Conservation (phyloP, 2,888 invertebrate genomes). For the Plusia festucae region DNA sequence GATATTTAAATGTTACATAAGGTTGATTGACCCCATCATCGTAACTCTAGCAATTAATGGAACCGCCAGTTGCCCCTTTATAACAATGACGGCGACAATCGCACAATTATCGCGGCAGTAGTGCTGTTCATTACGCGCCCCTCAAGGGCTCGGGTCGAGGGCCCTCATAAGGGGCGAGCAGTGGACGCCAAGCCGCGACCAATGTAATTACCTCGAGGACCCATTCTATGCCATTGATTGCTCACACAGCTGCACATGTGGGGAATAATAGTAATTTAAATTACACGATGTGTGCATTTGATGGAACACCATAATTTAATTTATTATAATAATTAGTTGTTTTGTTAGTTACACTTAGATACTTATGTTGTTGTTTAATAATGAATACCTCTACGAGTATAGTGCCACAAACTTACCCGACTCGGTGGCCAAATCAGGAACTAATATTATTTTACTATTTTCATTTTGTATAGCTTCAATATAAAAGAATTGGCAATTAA, state of each 20-base stretch:
- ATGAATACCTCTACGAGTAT: no score
- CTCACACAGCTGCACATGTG: constrained; percentile 21
- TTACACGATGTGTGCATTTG: constrained; percentile 3
- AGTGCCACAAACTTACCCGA: no score
- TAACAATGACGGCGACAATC: constrained; percentile 24
- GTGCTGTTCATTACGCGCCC: constrained; percentile 27
- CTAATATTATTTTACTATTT: no score
- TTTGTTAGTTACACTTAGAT: no score
- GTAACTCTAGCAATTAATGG: constrained; percentile 27
- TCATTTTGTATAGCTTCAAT: no score
- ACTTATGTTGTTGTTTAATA: no score
- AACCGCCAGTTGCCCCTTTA: constrained; percentile 9
- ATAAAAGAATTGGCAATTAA: no score
- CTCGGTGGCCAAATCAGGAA: no score
- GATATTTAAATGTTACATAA: background rate
- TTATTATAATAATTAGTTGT: no score
- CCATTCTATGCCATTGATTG: constrained; percentile 41
- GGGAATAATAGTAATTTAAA: constrained; percentile 20
- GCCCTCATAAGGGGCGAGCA: constrained; percentile 10
- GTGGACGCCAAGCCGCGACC: constrained; percentile 11
- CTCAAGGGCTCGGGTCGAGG: constrained; percentile 11
- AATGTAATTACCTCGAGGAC: constrained; percentile 29
- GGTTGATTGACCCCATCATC: constrained; percentile 20
- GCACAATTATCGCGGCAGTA: constrained; percentile 24
- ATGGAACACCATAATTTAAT: no score